Conservation (phyloP, 2,888 invertebrate species). For the Brachypalpus laphriformis region DNA sequence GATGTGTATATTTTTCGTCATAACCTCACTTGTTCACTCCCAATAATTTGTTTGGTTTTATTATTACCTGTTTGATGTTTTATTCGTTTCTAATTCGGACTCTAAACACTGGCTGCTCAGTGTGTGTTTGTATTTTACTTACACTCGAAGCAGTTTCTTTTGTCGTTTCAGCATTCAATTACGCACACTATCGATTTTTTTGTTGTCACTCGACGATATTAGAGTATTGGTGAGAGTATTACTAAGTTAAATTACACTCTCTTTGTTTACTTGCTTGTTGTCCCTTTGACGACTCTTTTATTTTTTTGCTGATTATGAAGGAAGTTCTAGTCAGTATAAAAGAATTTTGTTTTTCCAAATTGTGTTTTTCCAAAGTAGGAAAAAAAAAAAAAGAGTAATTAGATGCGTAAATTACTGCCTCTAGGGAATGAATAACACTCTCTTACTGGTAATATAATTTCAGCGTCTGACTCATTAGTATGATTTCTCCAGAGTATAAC, state of each 20-base stretch:
- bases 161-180: background rate
- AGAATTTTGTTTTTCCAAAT: too few relatives aligned
- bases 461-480: slow-evolving; percentile 27
- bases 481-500: slow-evolving; percentile 46
- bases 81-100: background rate
- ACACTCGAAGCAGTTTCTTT: background rate
- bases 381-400: slow-evolving; percentile 6
- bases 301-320: background rate
- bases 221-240: slow-evolving; percentile 15
- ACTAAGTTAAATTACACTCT: slow-evolving; percentile 15
- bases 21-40: slow-evolving; percentile 35
- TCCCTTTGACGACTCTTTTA: background rate
- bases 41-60: slow-evolving; percentile 38
- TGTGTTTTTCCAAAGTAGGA: too few relatives aligned
- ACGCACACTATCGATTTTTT: slow-evolving; percentile 47
- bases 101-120: background rate
- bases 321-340: background rate
- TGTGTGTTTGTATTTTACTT: background rate
- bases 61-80: slow-evolving; percentile 30
- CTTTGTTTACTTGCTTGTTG: slow-evolving; percentile 13
- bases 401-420: background rate
- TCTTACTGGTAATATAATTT: background rate
- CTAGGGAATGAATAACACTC: slow-evolving; percentile 4
- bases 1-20: background rate
- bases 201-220: background rate